Evolutionary conservation across 2,113 vertebrate genomes (phyloP), one percentile per base, ranked within the genome.

Genomic region (Calidris pygmaea): DNA sequence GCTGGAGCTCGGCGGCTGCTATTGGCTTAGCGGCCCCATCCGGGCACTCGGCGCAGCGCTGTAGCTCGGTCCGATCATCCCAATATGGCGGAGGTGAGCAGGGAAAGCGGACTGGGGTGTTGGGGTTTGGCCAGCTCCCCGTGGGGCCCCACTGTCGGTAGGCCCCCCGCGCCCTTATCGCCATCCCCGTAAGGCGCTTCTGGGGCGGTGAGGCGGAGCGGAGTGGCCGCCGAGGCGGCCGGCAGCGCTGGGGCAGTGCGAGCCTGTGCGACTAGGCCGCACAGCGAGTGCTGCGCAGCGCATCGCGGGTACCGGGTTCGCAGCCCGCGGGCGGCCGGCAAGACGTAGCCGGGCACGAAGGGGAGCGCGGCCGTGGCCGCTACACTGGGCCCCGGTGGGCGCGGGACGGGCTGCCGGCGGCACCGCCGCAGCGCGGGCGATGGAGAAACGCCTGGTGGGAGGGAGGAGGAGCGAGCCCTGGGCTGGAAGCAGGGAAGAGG

Each of bases 11-110:
- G 34, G 67, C 65, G 60, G 85, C 90, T 97, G 96, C 97, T 96
- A 99, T 99, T 99, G 99, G 99, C 97, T 98, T 91, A 97, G 97
- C 94, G 97, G 97, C 96, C 95, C 97, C 95, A 99, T 99, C 98
- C 99, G 99, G 99, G 99, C 98, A 99, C 98, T 98, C 97, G 93
- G 98, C 98, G 97, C 97, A 97, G 97, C 98, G 98, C 98, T 98
- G 98, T 98, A 98, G 98, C 99, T 98, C 98, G 98, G 98, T 98
- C 98, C 90, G 98, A 98, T 99, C 99, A 98, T 99, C 99, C 98
- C 99, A 99, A 99, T 99, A 99, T 99, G 99, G 99, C 99, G 99
- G 99, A 99, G 99, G 99, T 99, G 98, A 99, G 99, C 96, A 98
- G 98, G 98, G 98, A 98, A 99, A 99, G 98, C 97, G 98, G 98